Conservation (phyloP, 1,140 invertebrate species). For the Lepidurus couesii region DNA sequence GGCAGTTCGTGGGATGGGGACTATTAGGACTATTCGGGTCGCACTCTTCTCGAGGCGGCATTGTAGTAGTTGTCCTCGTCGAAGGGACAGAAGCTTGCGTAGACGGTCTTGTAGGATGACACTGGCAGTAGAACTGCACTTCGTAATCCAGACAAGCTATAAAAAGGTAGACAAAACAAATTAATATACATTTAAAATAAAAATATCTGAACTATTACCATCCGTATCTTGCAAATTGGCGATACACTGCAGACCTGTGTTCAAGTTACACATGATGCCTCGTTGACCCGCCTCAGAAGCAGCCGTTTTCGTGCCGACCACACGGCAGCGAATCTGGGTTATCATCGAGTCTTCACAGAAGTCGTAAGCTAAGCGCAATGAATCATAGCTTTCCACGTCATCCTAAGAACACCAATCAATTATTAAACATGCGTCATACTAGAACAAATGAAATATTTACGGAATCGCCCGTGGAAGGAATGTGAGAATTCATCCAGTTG, state of each 20-base stretch:
- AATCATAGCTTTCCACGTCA: slow-evolving; percentile 41
- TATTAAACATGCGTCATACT: neutral
- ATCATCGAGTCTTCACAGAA: slow-evolving; percentile 43
- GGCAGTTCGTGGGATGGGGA: slow-evolving; percentile 53
- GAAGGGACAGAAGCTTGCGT: slow-evolving; percentile 8
- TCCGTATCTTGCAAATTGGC: slow-evolving; percentile 41
- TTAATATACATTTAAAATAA: neutral
- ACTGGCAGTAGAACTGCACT: slow-evolving; percentile 47
- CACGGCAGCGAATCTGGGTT: slow-evolving; percentile 43
- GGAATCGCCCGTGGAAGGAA: slow-evolving; percentile 39
- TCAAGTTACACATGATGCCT: slow-evolving; percentile 43
- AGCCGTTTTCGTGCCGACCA: slow-evolving; percentile 38
- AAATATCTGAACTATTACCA: slow-evolving; percentile 29
- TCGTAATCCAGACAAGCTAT: slow-evolving; percentile 46
- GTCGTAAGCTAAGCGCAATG: slow-evolving; percentile 40
- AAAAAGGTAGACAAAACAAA: neutral
- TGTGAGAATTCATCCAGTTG: slow-evolving; percentile 43
- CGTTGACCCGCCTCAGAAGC: slow-evolving; percentile 40
- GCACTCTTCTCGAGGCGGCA: slow-evolving; percentile 39
- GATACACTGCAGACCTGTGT: slow-evolving; percentile 44
- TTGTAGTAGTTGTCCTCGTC: slow-evolving; percentile 2
- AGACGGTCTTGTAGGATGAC: slow-evolving; percentile 35
- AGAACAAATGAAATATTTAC: slow-evolving; percentile 32
- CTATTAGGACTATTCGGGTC: slow-evolving; percentile 45
- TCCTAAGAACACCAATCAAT: slow-evolving; percentile 33